Conservation (phyloP, 1,140 invertebrate species). For the Leptinotarsa lineolata region DNA sequence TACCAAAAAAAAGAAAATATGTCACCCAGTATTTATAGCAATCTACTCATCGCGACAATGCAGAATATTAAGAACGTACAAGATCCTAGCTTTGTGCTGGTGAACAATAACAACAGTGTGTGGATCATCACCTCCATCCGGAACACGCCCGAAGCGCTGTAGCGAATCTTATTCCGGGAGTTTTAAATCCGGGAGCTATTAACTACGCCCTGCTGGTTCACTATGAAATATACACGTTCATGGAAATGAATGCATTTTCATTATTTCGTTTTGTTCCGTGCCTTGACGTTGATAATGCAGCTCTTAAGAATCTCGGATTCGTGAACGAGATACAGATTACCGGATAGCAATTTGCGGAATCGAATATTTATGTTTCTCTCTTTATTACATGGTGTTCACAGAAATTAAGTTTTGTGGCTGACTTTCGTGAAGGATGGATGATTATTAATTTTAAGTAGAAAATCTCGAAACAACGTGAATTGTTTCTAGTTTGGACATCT, state of each 20-base stretch:
- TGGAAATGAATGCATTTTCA: constrained; percentile 49
- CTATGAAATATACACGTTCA: constrained; percentile 36
- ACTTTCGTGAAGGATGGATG: too few species aligned
- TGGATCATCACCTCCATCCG: constrained; percentile 38
- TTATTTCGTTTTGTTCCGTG: constrained; percentile 42
- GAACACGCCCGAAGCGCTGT: constrained; percentile 31
- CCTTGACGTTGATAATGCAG: constrained; percentile 27
- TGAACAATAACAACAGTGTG: constrained; percentile 36
- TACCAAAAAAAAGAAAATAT: not conserved
- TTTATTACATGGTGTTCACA: too few species aligned
- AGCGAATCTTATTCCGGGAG: constrained; percentile 32
- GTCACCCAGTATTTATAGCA: constrained; percentile 22
- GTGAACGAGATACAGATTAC: constrained; percentile 6
- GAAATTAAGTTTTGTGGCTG: too few species aligned
- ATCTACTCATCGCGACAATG: constrained; percentile 31
- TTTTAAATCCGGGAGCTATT: constrained; percentile 30
- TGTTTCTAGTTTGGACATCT: too few species aligned
- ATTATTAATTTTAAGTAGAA: too few species aligned
- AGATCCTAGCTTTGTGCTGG: constrained; percentile 20
- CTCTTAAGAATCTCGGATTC: constrained; percentile 16
- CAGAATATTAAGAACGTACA: constrained; percentile 32
- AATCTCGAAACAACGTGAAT: too few species aligned
- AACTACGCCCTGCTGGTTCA: constrained; percentile 32
- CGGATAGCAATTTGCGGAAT: not conserved
- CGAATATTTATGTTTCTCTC: not conserved